Conservation (phyloP, 2,113 vertebrate species). For the Herpetotheres cachinnans region DNA sequence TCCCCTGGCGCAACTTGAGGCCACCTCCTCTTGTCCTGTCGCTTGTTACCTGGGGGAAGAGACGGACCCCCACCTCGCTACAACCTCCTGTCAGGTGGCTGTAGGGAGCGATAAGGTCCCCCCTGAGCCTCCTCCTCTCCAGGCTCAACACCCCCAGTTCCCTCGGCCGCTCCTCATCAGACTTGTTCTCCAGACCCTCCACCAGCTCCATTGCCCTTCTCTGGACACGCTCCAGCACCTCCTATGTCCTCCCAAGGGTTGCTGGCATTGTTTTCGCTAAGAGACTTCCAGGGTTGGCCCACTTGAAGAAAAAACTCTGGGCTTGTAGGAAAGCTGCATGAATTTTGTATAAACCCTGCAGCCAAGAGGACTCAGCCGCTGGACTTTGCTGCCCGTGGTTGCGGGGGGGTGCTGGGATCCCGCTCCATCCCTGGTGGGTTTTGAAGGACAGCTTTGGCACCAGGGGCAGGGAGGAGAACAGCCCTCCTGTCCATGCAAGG, state of each 20-base stretch:
- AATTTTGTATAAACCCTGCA: not conserved
- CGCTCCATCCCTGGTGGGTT: not conserved
- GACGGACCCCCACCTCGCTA: accelerated
- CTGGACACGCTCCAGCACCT: not conserved
- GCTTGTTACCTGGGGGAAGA: not conserved
- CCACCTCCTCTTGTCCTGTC: accelerated
- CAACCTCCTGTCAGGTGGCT: not conserved
- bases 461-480: accelerated
- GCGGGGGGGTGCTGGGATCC: not conserved
- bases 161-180: not conserved
- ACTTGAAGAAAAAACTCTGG: not conserved
- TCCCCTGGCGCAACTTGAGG: accelerated
- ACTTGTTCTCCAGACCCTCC: accelerated
- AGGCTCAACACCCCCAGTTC: not conserved
- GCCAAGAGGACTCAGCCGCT: not conserved
- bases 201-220: accelerated
- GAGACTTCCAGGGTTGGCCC: not conserved
- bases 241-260: not conserved
- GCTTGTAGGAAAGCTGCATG: not conserved
- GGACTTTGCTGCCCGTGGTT: not conserved
- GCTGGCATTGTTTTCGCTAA: not conserved
- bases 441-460: not conserved
- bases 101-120: not conserved
- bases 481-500: accelerated
- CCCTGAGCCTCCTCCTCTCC: not conserved